Evolutionary conservation across 2,797 vertebrate species (phyloP).

Genomic region (Mormyrops boulengeri): DNA sequence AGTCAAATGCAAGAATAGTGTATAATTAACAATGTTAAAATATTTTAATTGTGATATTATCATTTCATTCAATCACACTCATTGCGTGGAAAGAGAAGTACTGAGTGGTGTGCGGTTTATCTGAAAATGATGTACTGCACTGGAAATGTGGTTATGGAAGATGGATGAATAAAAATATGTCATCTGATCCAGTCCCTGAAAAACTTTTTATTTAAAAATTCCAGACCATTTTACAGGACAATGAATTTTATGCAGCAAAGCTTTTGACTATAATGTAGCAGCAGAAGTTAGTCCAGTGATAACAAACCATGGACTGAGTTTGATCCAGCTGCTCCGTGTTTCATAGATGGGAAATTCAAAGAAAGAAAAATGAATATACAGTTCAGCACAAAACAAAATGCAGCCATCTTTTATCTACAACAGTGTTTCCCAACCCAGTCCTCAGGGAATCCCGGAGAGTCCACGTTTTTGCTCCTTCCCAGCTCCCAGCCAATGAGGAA

Average conservation of each 20-base stretch:
- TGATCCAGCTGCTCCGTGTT: not conserved
- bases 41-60: not conserved
- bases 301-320: not conserved
- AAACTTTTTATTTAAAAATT: not conserved
- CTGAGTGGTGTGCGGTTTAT: not conserved
- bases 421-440: not conserved
- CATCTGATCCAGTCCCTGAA: not conserved
- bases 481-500: not conserved
- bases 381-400: not conserved
- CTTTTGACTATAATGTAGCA: slow-evolving; percentile 39
- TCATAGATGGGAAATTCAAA: not conserved
- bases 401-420: not conserved
- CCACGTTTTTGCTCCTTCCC: not conserved
- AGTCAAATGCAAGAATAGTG: not conserved
- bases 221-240: not conserved
- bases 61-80: not conserved
- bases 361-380: not conserved
- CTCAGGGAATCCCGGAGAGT: not conserved
- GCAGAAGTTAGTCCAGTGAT: slow-evolving; percentile 40
- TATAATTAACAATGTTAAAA: not conserved
- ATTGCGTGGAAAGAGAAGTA: not conserved
- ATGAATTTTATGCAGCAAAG: slow-evolving; percentile 39
- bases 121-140: not conserved
- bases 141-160: not conserved
- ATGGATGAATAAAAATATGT: not conserved